Conservation (phyloP, 2,113 vertebrate species). For the Abramis brama region DNA sequence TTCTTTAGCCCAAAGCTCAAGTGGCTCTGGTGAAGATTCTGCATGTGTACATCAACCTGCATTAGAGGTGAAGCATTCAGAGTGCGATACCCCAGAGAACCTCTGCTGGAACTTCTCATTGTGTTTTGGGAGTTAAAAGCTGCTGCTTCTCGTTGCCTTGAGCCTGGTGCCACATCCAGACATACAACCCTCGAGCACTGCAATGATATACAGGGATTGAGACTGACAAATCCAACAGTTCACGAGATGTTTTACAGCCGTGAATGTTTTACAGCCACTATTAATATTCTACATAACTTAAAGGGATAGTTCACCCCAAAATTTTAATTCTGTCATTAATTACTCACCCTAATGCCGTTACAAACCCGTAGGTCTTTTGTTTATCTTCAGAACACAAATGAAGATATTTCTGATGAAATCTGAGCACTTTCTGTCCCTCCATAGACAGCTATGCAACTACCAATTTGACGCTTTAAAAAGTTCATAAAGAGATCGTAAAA, state of each 20-base stretch:
- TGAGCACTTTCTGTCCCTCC: no score
- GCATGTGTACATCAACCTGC: slow-evolving; percentile 44
- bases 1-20: slow-evolving; percentile 33
- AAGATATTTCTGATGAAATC: no score
- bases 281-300: not conserved
- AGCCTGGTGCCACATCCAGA: not conserved
- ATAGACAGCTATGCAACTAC: no score
- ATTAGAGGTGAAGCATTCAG: slow-evolving; percentile 40
- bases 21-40: slow-evolving; percentile 26
- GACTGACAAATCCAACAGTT: slow-evolving; percentile 14
- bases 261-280: not conserved
- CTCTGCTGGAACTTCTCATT: slow-evolving; percentile 4
- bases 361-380: no score
- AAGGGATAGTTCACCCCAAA: not conserved
- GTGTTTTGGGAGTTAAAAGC: slow-evolving; percentile 26
- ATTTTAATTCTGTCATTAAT: not conserved
- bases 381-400: no score
- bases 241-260: not conserved
- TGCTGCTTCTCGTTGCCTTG: slow-evolving; percentile 1
- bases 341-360: no score
- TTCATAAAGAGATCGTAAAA: not conserved
- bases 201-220: not conserved
- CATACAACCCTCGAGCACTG: not conserved
- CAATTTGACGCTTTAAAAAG: no score
- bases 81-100: slow-evolving; percentile 37